phyloP scores from a whole-genome alignment of 2,113 vertebrate genomes.

The Plestiodon gilberti region DNA sequence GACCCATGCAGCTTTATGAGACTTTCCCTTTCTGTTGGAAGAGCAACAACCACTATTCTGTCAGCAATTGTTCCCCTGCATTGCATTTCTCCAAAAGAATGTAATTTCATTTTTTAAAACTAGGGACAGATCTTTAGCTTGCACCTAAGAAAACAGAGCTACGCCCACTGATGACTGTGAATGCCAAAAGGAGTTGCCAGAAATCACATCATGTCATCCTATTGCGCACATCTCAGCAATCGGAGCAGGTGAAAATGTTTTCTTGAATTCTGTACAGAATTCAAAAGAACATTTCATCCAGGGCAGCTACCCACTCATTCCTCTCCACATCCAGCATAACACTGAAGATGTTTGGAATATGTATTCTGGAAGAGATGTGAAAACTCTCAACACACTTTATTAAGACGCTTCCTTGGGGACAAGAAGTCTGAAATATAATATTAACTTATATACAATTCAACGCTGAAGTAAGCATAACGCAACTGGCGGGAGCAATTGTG shows the following conservation, averaged over 20 bases:
- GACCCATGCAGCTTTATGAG: too few relatives aligned
- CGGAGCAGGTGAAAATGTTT: background rate
- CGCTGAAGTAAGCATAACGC: background rate
- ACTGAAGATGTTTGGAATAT: background rate
- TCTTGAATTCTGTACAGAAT: background rate
- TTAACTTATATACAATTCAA: background rate
- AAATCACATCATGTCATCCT: background rate
- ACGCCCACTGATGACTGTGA: background rate
- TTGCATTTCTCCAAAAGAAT: slow-evolving; percentile 29
- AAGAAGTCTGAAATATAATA: background rate
- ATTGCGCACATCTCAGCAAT: background rate
- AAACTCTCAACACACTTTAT: too few relatives aligned
- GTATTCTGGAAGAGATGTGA: background rate
- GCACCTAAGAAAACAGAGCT: slow-evolving; percentile 10
- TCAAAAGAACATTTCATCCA: too few relatives aligned
- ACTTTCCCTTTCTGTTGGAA: too few relatives aligned
- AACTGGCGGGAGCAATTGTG: background rate
- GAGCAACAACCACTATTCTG: too few relatives aligned
- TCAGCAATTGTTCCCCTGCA: too few relatives aligned
- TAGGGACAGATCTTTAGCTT: slow-evolving; percentile 8
- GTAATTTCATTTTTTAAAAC: slow-evolving; percentile 22
- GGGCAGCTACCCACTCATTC: background rate
- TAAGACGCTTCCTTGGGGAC: background rate
- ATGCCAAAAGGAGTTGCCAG: background rate
- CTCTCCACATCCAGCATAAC: background rate